These are phyloP conservation scores for Nasonia oneida DNA, from an alignment of 2,888 invertebrate genomes.

Conservation along the genomic window DNA sequence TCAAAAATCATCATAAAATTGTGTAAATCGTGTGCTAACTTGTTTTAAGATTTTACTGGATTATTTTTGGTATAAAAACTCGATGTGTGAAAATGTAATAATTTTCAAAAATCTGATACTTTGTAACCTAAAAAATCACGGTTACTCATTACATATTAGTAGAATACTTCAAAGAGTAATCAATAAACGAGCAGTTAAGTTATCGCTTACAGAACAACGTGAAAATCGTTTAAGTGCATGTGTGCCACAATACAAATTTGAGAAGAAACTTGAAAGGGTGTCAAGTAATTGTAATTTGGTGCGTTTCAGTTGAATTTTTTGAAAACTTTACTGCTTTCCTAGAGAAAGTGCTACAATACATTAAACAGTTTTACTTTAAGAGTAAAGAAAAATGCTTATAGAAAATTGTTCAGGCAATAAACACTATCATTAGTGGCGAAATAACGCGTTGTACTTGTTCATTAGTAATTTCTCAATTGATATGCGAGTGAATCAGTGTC, in stretches of 20 bases:
- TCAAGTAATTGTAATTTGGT: constrained; percentile 47
- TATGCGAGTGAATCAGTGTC: constrained; percentile 61
- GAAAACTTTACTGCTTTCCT: constrained; percentile 45
- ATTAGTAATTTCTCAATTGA: constrained; percentile 58
- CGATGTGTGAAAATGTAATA: constrained; percentile 49
- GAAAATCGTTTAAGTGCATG: constrained; percentile 47
- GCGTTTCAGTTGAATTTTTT: constrained; percentile 43
- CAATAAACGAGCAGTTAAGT: constrained; percentile 50
- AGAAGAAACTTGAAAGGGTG: constrained; percentile 51
- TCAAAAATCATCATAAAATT: constrained; percentile 11
- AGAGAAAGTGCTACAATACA: constrained; percentile 50
- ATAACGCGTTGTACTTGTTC: constrained; percentile 61
- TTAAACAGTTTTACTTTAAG: constrained; percentile 39
- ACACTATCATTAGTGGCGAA: constrained; percentile 55
- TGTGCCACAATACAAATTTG: constrained; percentile 54
- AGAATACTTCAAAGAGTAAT: constrained; percentile 51
- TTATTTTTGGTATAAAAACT: constrained; percentile 49
- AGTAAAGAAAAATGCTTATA: constrained; percentile 47
- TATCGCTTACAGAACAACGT: constrained; percentile 46
- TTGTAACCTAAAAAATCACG: constrained; percentile 46
- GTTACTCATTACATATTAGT: constrained; percentile 35
- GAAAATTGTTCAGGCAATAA: constrained; percentile 58
- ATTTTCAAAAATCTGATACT: constrained; percentile 46
- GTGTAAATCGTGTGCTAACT: constrained; percentile 15
- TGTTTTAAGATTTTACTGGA: constrained; percentile 35